Evolutionary conservation across 2,888 invertebrate species (phyloP).

Genomic region (Rhorus exstirpatorius): DNA sequence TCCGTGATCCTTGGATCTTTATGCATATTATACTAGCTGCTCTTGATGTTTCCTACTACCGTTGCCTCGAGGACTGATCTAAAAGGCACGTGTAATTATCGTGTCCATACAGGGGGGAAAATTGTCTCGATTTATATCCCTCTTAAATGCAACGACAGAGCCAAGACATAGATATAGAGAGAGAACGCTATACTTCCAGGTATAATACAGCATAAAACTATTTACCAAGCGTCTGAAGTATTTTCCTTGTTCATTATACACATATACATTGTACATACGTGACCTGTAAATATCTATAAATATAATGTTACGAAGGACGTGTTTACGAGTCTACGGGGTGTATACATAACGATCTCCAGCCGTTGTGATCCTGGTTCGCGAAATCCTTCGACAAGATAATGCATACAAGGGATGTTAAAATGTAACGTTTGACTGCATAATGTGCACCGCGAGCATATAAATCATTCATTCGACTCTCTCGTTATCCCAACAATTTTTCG

Average conservation of each 20-base stretch:
- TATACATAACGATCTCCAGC: constrained; percentile 15
- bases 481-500: neutral
- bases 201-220: constrained; percentile 51
- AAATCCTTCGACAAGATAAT: constrained; percentile 57
- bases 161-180: constrained; percentile 25
- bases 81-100: constrained; percentile 61
- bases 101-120: constrained; percentile 50
- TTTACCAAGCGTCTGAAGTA: constrained; percentile 37
- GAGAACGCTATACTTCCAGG: neutral
- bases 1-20: constrained; percentile 74
- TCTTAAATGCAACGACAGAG: constrained; percentile 61
- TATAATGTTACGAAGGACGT: constrained; percentile 55
- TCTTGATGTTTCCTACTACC: constrained; percentile 30
- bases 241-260: constrained; percentile 20
- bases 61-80: constrained; percentile 33
- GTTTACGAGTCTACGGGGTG: constrained; percentile 35
- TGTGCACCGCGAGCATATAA: constrained; percentile 15
- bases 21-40: constrained; percentile 51
- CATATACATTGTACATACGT: neutral
- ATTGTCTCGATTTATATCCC: constrained; percentile 70
- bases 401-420: constrained; percentile 13
- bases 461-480: constrained; percentile 44
- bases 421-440: constrained; percentile 34
- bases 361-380: constrained; percentile 23
- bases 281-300: constrained; percentile 47